Evolutionary conservation across 2,113 vertebrate species (phyloP).

Genomic region (Oceanites oceanicus): DNA sequence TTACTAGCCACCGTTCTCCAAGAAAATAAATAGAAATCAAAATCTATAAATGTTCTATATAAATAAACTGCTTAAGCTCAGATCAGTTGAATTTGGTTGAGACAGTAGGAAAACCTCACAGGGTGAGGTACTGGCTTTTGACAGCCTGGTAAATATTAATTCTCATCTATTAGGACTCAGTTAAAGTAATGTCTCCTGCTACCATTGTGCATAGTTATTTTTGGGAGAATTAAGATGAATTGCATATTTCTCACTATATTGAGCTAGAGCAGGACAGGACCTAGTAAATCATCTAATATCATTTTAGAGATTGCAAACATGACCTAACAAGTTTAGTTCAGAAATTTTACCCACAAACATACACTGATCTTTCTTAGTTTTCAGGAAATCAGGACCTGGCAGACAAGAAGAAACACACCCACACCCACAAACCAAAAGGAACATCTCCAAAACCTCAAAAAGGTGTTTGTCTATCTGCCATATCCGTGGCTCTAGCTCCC

Average conservation of each 20-base stretch:
- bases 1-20: neutral
- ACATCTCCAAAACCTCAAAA: neutral
- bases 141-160: neutral
- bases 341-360: neutral
- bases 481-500: neutral
- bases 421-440: neutral
- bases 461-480: accelerated
- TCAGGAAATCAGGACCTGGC: neutral
- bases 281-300: neutral
- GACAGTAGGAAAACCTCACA: neutral
- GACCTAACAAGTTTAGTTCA: neutral
- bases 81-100: neutral
- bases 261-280: neutral
- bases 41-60: neutral
- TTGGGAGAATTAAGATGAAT: neutral
- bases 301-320: neutral
- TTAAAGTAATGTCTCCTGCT: neutral
- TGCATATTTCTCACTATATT: neutral
- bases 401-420: neutral
- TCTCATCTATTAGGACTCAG: neutral
- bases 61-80: neutral
- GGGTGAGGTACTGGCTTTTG: neutral
- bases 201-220: neutral
- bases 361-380: neutral
- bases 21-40: neutral